Evolutionary conservation across 1,140 invertebrate species (phyloP).

Genomic region (Stegodyphus dumicola): DNA sequence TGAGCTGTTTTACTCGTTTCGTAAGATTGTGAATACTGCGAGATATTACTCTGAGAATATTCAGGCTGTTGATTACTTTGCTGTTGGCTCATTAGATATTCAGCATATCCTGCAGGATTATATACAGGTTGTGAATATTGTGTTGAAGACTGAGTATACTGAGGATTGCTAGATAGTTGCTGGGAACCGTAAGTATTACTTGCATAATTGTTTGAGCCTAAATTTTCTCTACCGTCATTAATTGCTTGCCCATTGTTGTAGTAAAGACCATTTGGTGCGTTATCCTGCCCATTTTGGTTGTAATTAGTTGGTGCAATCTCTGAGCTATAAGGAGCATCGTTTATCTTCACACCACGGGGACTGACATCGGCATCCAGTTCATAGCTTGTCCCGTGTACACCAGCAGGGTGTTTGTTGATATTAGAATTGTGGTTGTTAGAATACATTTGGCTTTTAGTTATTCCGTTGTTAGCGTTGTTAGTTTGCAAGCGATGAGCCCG

Average conservation of each 20-base stretch:
- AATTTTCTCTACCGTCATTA: background rate
- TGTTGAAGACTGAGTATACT: background rate
- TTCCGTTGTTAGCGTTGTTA: background rate
- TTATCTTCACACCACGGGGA: background rate
- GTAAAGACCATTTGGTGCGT: background rate
- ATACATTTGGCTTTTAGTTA: background rate
- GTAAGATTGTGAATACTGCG: slow-evolving; percentile 5
- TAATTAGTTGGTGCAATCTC: background rate
- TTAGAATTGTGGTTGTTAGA: background rate
- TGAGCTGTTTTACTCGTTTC: background rate
- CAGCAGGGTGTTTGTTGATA: background rate
- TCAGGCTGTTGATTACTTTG: background rate
- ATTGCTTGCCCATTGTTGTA: background rate
- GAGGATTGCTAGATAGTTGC: background rate
- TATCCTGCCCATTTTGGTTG: background rate
- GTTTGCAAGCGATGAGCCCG: slow-evolving; percentile 22
- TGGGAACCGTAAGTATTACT: background rate
- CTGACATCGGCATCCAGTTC: background rate
- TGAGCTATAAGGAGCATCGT: background rate
- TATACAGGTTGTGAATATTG: slow-evolving; percentile 35
- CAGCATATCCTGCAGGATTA: slow-evolving; percentile 28
- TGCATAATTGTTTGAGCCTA: background rate
- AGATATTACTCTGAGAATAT: slow-evolving; percentile 5
- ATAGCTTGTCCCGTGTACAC: background rate
- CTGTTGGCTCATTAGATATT: slow-evolving; percentile 24